Evolutionary conservation across 2,888 invertebrate species (phyloP).

Genomic region (Lobophora halterata): DNA sequence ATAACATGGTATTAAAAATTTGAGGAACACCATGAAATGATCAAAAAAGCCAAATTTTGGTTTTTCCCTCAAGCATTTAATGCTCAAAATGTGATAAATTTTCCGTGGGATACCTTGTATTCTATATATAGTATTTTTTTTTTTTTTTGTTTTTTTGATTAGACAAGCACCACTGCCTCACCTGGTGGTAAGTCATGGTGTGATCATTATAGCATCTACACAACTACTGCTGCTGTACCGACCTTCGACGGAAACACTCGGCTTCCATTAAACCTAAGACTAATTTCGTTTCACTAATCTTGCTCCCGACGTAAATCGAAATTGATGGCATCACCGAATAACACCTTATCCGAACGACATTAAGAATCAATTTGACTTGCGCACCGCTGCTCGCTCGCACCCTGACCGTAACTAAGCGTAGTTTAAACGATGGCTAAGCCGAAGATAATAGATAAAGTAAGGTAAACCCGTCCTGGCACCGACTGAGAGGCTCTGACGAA

Average conservation of each 20-base stretch:
- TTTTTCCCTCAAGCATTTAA: no score
- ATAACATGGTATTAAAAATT: no score
- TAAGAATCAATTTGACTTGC: slow-evolving; percentile 15
- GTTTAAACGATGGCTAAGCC: slow-evolving; percentile 27
- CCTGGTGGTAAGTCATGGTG: no score
- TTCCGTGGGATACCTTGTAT: no score
- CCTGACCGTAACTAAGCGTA: slow-evolving; percentile 27
- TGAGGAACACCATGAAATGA: no score
- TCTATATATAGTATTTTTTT: no score
- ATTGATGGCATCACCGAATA: slow-evolving; percentile 14
- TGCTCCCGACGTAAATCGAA: slow-evolving; percentile 22
- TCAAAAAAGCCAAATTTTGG: no score
- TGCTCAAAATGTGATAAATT: no score
- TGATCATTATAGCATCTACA: background rate
- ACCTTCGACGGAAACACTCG: slow-evolving; percentile 13
- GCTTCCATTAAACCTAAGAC: slow-evolving; percentile 22
- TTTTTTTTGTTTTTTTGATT: no score
- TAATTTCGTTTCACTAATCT: slow-evolving; percentile 26
- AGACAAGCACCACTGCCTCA: no score
- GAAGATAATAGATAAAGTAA: slow-evolving; percentile 36
- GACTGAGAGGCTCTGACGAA: slow-evolving; percentile 2
- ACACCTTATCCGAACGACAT: slow-evolving; percentile 12
- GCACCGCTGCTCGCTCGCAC: slow-evolving; percentile 13
- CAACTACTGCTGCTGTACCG: slow-evolving; percentile 2
- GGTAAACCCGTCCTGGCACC: slow-evolving; percentile 25